These are phyloP conservation scores for Epicauta chinensis DNA, from an alignment of 1,140 invertebrate genomes.

Conservation along the genomic window DNA sequence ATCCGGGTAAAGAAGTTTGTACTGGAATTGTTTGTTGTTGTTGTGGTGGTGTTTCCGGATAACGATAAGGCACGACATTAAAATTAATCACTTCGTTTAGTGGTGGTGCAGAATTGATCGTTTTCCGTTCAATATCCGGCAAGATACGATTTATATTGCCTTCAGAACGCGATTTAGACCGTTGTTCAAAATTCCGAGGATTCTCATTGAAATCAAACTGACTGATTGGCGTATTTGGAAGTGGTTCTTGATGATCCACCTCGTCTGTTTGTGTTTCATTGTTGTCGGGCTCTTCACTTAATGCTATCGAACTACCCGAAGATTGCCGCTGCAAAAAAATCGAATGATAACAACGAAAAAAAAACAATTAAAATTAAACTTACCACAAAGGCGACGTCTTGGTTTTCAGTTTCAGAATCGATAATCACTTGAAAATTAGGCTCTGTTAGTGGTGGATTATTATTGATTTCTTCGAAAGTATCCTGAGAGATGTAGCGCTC, in stretches of 20 bases:
- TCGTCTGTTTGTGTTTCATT: background rate
- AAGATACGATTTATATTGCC: slow-evolving; percentile 19
- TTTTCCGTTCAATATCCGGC: slow-evolving; percentile 30
- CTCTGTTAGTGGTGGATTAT: background rate
- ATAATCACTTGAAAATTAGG: slow-evolving; percentile 4
- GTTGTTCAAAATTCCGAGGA: slow-evolving; percentile 13
- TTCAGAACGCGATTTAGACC: slow-evolving; percentile 18
- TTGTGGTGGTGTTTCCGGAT: background rate
- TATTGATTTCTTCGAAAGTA: slow-evolving; percentile 9
- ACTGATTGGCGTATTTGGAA: slow-evolving; percentile 8
- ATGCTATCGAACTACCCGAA: slow-evolving; percentile 15
- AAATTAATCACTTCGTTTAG: slow-evolving; percentile 27
- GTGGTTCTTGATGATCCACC: background rate
- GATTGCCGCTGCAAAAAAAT: slow-evolving; percentile 6
- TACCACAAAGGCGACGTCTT: background rate
- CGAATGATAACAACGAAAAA: background rate
- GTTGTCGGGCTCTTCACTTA: background rate
- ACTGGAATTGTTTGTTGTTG: slow-evolving; percentile 1
- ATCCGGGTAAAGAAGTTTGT: slow-evolving; percentile 11
- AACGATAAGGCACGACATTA: slow-evolving; percentile 6
- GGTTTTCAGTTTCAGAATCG: slow-evolving; percentile 5
- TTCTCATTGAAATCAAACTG: slow-evolving; percentile 18
- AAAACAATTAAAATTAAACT: background rate
- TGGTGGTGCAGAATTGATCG: slow-evolving; percentile 32
- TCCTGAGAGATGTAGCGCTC: background rate